Conservation (phyloP, 2,797 vertebrate species). For the Epinephelus coioides region DNA sequence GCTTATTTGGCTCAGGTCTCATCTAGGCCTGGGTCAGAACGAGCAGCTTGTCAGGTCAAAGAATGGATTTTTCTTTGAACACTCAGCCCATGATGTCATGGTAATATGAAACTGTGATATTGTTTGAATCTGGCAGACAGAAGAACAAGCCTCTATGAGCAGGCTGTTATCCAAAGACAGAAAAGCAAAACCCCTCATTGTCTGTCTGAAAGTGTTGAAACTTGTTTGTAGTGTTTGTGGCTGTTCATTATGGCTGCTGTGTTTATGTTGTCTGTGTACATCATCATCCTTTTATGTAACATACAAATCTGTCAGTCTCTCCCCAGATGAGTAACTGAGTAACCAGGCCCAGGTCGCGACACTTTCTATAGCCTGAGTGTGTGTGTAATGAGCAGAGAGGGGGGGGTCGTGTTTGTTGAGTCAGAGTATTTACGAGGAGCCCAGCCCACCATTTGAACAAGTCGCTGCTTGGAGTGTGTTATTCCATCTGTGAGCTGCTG, state of each 20-base stretch:
- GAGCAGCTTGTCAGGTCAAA: slow-evolving; percentile 1
- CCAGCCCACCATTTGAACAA: slow-evolving; percentile 52
- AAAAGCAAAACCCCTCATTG: background rate
- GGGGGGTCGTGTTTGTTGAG: slow-evolving; percentile 36
- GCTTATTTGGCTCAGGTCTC: background rate
- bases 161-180: slow-evolving; percentile 3
- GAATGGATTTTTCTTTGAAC: slow-evolving; percentile 23
- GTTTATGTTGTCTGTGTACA: slow-evolving; percentile 21
- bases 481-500: slow-evolving; percentile 45
- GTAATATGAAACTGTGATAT: slow-evolving; percentile 29
- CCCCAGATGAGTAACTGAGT: slow-evolving; percentile 35
- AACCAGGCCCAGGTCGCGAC: background rate
- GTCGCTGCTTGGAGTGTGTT: slow-evolving; percentile 58
- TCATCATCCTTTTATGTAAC: slow-evolving; percentile 34
- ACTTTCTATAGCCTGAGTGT: slow-evolving; percentile 5
- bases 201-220: slow-evolving; percentile 36
- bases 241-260: slow-evolving; percentile 6
- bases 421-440: slow-evolving; percentile 49
- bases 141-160: slow-evolving; percentile 9
- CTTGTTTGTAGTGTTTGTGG: background rate
- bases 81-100: slow-evolving; percentile 37
- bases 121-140: slow-evolving; percentile 2
- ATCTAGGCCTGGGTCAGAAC: slow-evolving; percentile 10
- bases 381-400: background rate
- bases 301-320: slow-evolving; percentile 47